Evolutionary conservation across 1,140 invertebrate species (phyloP).

Genomic region (Pteromalus puparum): DNA sequence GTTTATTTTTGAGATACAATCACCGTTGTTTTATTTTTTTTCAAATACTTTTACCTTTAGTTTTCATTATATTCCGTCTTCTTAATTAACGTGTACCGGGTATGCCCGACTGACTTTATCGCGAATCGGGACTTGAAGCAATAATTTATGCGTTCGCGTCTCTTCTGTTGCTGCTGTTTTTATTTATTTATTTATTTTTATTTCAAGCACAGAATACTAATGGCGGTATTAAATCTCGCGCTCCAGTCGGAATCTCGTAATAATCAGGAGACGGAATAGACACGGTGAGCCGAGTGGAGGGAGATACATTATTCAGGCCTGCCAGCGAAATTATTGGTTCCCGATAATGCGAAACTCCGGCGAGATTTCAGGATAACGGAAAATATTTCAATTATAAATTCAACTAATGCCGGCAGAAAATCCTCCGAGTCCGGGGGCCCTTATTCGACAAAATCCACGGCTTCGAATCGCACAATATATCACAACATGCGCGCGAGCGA

Average conservation of each 20-base stretch:
- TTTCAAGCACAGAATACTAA: no score
- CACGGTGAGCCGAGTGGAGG: no score
- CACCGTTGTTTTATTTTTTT: background rate
- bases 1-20: no score
- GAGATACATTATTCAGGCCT: background rate
- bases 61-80: no score
- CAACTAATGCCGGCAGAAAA: constrained; percentile 36
- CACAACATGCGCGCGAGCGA: background rate
- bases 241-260: background rate
- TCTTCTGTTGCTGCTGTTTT: no score
- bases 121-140: no score
- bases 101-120: no score
- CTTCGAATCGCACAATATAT: constrained; percentile 34
- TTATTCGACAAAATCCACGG: background rate
- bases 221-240: no score
- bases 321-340: constrained; percentile 17
- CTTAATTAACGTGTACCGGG: no score
- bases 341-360: constrained; percentile 27
- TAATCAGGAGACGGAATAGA: background rate
- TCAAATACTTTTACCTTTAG: background rate
- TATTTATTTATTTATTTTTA: no score
- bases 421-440: background rate
- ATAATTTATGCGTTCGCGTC: no score
- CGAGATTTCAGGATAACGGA: constrained; percentile 24
- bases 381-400: constrained; percentile 59